These are phyloP conservation scores for Australoheros facetus DNA, from an alignment of 2,797 vertebrate genomes.

Conservation along the genomic window DNA sequence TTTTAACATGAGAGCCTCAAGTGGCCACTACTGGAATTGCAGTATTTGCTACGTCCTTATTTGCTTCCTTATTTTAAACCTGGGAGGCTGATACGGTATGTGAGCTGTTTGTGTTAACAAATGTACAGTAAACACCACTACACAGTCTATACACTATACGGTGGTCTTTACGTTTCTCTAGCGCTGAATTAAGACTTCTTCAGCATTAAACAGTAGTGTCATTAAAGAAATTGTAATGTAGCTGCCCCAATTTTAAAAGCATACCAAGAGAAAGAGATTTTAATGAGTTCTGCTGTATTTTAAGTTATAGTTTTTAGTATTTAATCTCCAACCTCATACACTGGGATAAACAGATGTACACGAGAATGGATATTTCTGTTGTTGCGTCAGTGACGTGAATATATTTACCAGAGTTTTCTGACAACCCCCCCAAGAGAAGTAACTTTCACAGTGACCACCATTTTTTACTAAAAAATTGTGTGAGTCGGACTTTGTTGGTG, in stretches of 20 bases:
- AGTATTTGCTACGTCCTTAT: not conserved
- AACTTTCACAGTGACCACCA: not conserved
- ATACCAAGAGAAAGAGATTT: rapidly evolving
- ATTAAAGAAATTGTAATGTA: not conserved
- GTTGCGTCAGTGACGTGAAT: not conserved
- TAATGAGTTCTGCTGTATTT: not conserved
- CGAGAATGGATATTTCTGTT: not conserved
- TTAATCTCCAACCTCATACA: not conserved
- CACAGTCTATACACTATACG: not conserved
- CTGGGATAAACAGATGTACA: not conserved
- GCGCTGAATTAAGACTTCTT: not conserved
- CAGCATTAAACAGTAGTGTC: not conserved
- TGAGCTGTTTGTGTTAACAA: not conserved
- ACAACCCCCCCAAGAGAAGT: not conserved
- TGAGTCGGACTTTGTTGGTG: not conserved
- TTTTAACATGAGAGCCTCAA: not conserved
- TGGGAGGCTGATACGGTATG: no score
- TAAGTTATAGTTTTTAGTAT: not conserved
- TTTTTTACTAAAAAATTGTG: not conserved
- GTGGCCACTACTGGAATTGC: not conserved
- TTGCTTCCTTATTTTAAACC: not conserved
- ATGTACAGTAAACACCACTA: not conserved
- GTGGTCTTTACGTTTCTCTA: not conserved
- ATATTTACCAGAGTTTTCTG: not conserved
- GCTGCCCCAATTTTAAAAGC: not conserved